Base-by-base conservation (phyloP, 1,140 invertebrate species). In the Kradibia gibbosae region DNA sequence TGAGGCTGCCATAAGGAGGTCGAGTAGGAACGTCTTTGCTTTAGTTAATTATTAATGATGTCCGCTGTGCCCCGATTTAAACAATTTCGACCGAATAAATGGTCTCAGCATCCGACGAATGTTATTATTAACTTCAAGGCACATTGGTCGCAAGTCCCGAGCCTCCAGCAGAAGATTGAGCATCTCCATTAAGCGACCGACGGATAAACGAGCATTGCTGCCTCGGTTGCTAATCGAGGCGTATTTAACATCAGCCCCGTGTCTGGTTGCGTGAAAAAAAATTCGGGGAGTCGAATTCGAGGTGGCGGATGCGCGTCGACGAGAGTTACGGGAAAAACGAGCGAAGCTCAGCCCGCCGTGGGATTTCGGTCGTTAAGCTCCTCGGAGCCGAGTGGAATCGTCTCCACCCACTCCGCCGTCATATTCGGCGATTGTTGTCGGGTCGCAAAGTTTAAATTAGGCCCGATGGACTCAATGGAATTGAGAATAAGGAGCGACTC, bases 341-440 rank as follows among this genome's bases (percentile, higher is more conserved):
- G 10, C 3, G 2, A n/a, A 3, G 53, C 84, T 86, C 83, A 83
- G 83, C 83, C 84, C 83, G 31, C 1, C 85, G 85, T 83, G 84
- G 85, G 85, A 17, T 3, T 86, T 85, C 85, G 84, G 85, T 82
- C 84, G 55, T 74, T 84, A 87, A 87, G 84, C 86, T 86, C 85
- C 85, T 85, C 83, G 83, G 84, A 85, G 85, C 82, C 86, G 84
- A 85, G 84, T 83, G 85, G 85, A 87, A 86, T 85, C 84, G 84
- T n/a, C 85, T 85, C 85, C 85, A 87, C 86, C n/a, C n/a, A n/a
- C n/a, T n/a, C n/a, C n/a, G n/a, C n/a, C n/a, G n/a, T n/a, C n/a
- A n/a, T 87, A 87, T 86, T 83, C 84, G 31, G 57, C 28, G 31
- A 60, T 60, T 60, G 57, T 13, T 10, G 57, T 0, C 31, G 60